Conservation (phyloP, 2,888 invertebrate species). For the Nephrotoma guestfalica region DNA sequence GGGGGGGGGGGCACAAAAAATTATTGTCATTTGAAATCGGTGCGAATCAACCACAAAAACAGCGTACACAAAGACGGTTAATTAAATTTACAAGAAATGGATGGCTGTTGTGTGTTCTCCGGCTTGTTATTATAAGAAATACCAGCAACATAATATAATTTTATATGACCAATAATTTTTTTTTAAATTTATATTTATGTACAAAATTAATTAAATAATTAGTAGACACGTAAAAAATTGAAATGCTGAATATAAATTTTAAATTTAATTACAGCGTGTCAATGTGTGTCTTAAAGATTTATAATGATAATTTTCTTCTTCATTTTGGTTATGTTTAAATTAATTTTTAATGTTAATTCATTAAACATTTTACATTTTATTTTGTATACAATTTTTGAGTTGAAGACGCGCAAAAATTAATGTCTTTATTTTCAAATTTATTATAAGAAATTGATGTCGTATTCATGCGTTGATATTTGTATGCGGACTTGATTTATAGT, state of each 20-base stretch:
- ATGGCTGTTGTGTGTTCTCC: not conserved
- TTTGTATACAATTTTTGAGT: not conserved
- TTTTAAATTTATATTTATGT: not conserved
- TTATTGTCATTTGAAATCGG: not conserved
- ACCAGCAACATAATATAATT: not conserved
- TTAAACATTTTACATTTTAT: not conserved
- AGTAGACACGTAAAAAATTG: not conserved
- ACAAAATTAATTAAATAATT: not conserved
- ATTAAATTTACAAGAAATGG: not conserved
- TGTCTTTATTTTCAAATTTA: not conserved
- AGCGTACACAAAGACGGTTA: not conserved
- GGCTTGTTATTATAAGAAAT: not conserved
- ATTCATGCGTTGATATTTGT: too few relatives aligned
- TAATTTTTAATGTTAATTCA: not conserved
- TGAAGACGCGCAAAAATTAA: not conserved
- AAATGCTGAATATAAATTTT: not conserved
- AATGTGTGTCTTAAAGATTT: not conserved
- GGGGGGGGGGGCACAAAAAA: not conserved
- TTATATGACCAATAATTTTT: not conserved
- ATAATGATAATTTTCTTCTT: not conserved
- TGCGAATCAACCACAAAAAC: not conserved
- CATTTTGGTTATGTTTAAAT: not conserved
- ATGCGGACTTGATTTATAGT: too few relatives aligned
- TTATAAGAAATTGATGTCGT: not conserved
- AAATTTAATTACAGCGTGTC: not conserved